Evolutionary conservation across 2,113 vertebrate genomes (phyloP).

Genomic region (Leptobrachium ailaonicum): DNA sequence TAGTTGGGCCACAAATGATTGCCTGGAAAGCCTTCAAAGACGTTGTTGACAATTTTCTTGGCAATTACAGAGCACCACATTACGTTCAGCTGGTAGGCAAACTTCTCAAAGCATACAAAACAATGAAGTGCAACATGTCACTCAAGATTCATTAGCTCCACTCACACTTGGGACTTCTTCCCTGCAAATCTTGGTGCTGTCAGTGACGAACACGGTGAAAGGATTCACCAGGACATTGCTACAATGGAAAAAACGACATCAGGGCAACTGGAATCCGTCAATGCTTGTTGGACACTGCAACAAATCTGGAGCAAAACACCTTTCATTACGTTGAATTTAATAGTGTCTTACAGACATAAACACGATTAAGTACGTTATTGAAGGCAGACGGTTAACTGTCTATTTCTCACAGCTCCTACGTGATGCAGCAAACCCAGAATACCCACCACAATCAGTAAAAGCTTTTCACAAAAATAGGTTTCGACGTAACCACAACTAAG

Average conservation of each 20-base stretch:
- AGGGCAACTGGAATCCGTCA: too few species aligned
- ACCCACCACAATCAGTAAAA: background rate
- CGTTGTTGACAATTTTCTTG: too few species aligned
- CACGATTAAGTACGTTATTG: background rate
- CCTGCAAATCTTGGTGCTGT: background rate
- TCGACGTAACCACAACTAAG: too few species aligned
- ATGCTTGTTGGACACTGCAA: background rate
- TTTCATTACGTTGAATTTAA: background rate
- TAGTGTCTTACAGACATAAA: background rate
- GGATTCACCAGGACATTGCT: too few species aligned
- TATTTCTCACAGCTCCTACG: background rate
- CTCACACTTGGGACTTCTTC: too few species aligned
- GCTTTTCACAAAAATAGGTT: background rate
- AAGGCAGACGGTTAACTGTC: background rate
- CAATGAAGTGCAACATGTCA: background rate
- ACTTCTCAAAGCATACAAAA: background rate
- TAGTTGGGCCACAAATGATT: background rate
- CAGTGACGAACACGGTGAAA: background rate
- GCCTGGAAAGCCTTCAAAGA: too few species aligned
- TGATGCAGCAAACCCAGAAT: background rate
- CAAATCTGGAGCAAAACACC: background rate
- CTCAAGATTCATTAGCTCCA: too few species aligned
- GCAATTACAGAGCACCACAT: too few species aligned
- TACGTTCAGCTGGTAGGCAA: background rate
- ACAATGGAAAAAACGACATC: too few species aligned